Conservation (phyloP, 2,113 vertebrate genomes). For the Bubo blakistoni region DNA sequence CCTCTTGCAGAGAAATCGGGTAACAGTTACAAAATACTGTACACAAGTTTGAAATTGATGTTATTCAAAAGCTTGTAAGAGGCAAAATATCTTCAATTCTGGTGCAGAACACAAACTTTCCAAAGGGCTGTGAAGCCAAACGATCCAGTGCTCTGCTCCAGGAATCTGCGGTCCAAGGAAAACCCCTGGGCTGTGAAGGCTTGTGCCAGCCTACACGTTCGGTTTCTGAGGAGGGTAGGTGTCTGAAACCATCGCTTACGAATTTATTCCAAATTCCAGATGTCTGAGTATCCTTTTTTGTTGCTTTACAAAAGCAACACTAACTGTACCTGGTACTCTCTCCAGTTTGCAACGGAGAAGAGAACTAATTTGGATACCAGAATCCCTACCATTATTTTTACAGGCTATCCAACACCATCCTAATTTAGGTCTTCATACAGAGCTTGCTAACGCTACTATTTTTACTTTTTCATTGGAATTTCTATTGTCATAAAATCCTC, state of each 20-base stretch:
- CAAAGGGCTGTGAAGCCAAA: background rate
- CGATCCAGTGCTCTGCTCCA: background rate
- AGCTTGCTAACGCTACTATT: background rate
- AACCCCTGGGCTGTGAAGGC: rapidly evolving
- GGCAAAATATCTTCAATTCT: background rate
- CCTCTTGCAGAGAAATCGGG: rapidly evolving
- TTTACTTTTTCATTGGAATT: constrained; percentile 73
- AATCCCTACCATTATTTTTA: background rate
- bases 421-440: background rate
- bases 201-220: rapidly evolving
- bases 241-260: rapidly evolving
- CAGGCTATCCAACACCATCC: background rate
- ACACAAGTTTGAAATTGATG: too few species aligned
- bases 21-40: background rate
- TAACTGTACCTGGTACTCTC: background rate
- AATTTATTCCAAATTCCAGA: background rate
- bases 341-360: background rate
- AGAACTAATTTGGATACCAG: background rate
- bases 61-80: background rate
- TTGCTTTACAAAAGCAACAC: background rate
- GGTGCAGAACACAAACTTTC: background rate
- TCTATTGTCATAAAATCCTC: constrained; percentile 88
- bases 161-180: background rate
- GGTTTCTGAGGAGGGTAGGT: background rate
- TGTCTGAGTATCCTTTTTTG: background rate